phyloP scores from a whole-genome alignment of 2,797 vertebrate species.

The Brachyrhaphis roseni region DNA sequence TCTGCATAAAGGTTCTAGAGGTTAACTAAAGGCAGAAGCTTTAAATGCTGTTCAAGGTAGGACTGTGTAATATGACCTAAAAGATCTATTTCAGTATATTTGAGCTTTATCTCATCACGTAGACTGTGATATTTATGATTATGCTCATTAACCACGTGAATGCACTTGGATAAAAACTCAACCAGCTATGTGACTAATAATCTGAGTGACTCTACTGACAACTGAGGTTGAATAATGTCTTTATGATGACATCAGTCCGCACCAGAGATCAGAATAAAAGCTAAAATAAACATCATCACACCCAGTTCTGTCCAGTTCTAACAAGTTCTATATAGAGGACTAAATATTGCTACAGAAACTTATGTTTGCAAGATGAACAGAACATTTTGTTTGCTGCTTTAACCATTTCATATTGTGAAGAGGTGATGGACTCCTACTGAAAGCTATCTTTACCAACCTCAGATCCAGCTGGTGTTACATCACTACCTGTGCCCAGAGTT shows the following conservation, averaged over 20 bases:
- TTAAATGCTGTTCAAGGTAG: neutral
- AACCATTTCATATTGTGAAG: neutral
- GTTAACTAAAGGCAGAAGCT: neutral
- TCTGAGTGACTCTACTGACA: neutral
- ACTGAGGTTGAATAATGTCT: neutral
- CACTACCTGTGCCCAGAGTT: conserved; percentile 11
- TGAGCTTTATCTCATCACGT: neutral
- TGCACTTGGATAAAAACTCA: too few species aligned
- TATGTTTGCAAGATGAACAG: too few species aligned
- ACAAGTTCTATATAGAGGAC: neutral
- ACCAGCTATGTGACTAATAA: neutral
- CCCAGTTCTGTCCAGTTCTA: neutral
- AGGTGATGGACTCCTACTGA: neutral
- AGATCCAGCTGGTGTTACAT: conserved; percentile 11
- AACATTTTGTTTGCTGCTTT: neutral
- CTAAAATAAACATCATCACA: neutral
- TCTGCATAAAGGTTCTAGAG: too few species aligned
- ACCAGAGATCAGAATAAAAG: too few species aligned
- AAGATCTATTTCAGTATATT: neutral
- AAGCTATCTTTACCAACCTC: neutral
- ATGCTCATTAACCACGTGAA: neutral
- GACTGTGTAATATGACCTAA: neutral
- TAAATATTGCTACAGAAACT: neutral
- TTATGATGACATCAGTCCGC: neutral
- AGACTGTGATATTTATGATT: neutral